Percentiles rank a stretch among this genome's conserved stretches.
Evolutionary conservation across 2,113 vertebrate genomes (phyloP).

Genomic region (Larimichthys crocea): DNA sequence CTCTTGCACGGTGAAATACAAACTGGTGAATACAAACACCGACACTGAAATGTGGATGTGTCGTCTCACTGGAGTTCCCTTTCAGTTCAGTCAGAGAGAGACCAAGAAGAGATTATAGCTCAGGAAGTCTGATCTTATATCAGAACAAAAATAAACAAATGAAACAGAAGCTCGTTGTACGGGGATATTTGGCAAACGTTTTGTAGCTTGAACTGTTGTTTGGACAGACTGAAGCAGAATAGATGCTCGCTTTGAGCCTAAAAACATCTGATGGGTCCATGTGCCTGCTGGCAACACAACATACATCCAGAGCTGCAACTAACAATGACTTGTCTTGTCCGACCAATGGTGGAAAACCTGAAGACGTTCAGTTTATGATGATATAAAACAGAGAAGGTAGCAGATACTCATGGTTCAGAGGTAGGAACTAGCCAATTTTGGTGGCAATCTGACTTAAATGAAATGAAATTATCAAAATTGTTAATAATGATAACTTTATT

Average conservation of each 20-base stretch:
- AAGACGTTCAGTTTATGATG: not conserved
- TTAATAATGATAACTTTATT: not conserved
- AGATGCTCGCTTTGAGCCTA: not conserved
- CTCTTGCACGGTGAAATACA: not conserved
- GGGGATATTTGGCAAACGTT: not conserved
- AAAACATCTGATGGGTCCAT: not conserved
- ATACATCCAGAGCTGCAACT: not conserved
- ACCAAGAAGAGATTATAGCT: slow-evolving; percentile 3
- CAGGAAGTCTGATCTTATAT: slow-evolving; percentile 21
- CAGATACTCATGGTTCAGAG: not conserved
- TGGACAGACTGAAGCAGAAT: not conserved
- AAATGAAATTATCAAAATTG: not conserved
- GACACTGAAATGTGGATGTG: slow-evolving; percentile 14
- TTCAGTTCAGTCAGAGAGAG: slow-evolving; percentile 1
- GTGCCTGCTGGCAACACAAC: not conserved
- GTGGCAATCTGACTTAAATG: not conserved
- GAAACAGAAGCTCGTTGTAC: not conserved
- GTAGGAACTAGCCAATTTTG: not conserved
- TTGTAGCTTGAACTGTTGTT: not conserved
- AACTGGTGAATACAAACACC: slow-evolving; percentile 30
- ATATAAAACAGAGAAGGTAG: not conserved
- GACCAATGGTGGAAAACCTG: not conserved
- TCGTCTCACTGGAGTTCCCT: slow-evolving; percentile 7
- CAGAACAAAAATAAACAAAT: not conserved
- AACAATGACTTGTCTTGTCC: not conserved